A percentile compares a stretch with the other conserved stretches of the same genome.
Conservation (phyloP, 2,797 vertebrate genomes). For the Trematomus bernacchii region DNA sequence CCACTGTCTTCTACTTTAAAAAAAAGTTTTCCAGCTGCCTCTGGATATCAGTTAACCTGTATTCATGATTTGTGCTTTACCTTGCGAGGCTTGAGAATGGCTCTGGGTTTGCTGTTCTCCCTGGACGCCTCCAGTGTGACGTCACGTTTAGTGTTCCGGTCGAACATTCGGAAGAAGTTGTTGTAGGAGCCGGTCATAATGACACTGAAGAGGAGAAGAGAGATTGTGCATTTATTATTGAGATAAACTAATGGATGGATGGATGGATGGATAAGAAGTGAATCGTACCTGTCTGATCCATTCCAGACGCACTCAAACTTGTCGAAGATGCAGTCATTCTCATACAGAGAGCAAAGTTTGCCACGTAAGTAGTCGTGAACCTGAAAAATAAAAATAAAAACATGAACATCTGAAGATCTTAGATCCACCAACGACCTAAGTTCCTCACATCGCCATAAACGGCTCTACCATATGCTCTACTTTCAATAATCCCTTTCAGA, state of each 20-base stretch:
- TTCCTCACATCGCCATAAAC: slow-evolving; percentile 43
- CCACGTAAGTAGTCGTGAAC: slow-evolving; percentile 98
- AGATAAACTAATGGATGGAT: background rate
- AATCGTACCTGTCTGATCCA: slow-evolving; percentile 95
- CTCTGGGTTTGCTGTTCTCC: slow-evolving; percentile 96
- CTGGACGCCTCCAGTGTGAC: slow-evolving; percentile 93
- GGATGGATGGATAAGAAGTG: background rate
- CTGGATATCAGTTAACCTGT: background rate
- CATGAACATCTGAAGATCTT: background rate
- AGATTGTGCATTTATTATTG: slow-evolving; percentile 7
- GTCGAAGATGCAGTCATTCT: slow-evolving; percentile 99
- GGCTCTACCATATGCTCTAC: slow-evolving; percentile 63
- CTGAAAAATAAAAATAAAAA: slow-evolving; percentile 74
- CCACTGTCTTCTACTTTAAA: background rate
- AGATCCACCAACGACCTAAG: background rate
- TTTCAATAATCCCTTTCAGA: slow-evolving; percentile 68
- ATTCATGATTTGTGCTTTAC: slow-evolving; percentile 68
- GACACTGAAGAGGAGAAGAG: slow-evolving; percentile 80
- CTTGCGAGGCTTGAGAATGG: slow-evolving; percentile 93
- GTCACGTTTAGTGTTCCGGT: slow-evolving; percentile 90
- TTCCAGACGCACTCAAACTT: slow-evolving; percentile 99
- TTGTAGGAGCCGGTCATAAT: slow-evolving; percentile 98
- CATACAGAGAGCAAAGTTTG: slow-evolving; percentile 97
- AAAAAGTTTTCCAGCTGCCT: background rate
- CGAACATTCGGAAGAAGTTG: slow-evolving; percentile 98